Percentiles rank a stretch among this genome's conserved stretches.
phyloP scores from a whole-genome alignment of 2,888 invertebrate genomes.

The Esperia sulphurella region DNA sequence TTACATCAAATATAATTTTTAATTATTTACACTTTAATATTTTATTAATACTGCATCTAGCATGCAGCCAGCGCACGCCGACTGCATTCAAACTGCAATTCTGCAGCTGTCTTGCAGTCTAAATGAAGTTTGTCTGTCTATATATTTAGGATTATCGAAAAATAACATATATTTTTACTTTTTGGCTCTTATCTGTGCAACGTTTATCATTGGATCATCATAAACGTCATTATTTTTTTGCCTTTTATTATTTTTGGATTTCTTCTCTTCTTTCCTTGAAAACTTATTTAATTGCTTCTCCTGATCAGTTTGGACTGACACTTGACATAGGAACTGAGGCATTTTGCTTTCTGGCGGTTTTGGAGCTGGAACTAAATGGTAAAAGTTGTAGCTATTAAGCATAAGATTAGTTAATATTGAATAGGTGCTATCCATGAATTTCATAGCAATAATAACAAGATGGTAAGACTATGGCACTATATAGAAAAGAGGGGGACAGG shows the following conservation, averaged over 20 bases:
- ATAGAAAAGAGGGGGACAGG: too few relatives aligned
- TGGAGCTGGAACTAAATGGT: conserved; percentile 36
- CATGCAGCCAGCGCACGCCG: too few relatives aligned
- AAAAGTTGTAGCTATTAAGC: neutral
- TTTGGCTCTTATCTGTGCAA: conserved; percentile 74
- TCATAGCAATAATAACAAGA: too few relatives aligned
- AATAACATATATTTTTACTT: conserved; percentile 45
- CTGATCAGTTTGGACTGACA: conserved; percentile 90
- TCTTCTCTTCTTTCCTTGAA: conserved; percentile 91
- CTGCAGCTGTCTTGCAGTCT: too few relatives aligned
- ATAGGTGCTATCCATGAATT: too few relatives aligned
- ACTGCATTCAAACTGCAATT: too few relatives aligned
- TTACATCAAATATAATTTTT: too few relatives aligned
- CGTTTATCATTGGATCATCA: conserved; percentile 9
- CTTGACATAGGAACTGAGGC: conserved; percentile 88
- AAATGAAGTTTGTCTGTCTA: too few relatives aligned
- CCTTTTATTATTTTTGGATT: conserved; percentile 71
- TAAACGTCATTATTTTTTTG: conserved; percentile 58
- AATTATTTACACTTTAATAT: too few relatives aligned
- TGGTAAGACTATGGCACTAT: too few relatives aligned
- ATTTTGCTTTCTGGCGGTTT: conserved; percentile 65
- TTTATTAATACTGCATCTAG: too few relatives aligned
- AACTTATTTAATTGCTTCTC: conserved; percentile 89
- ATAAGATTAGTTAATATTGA: neutral
- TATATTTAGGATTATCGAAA: too few relatives aligned